Evolutionary conservation across 2,113 vertebrate genomes (phyloP).

Genomic region (Anhinga anhinga): DNA sequence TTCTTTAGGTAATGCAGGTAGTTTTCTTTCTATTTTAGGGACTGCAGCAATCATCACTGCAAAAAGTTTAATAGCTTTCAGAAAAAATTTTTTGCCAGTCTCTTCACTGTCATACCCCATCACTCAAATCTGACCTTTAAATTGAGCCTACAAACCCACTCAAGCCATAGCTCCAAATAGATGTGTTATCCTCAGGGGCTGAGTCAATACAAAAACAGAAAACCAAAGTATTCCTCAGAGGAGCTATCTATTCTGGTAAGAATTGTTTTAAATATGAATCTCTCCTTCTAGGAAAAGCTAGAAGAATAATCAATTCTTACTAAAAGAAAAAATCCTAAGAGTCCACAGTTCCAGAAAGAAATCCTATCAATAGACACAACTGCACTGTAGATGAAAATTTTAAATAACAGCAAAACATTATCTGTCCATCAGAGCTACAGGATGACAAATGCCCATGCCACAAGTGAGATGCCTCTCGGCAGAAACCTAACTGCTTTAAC

Average conservation of each 20-base stretch:
- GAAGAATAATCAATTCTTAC: not conserved
- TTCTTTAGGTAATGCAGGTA: not conserved
- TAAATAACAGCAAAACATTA: not conserved
- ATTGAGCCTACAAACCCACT: not conserved
- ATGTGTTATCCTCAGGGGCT: not conserved
- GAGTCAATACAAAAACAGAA: not conserved
- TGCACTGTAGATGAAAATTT: not conserved
- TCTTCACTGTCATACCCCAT: not conserved
- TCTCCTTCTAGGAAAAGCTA: conserved; percentile 1
- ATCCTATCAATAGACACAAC: not conserved
- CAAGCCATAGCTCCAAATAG: not conserved
- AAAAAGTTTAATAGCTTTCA: not conserved
- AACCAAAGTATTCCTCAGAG: not conserved
- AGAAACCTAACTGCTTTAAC: not conserved
- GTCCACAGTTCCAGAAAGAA: not conserved
- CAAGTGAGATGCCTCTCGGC: not conserved
- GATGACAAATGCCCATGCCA: not conserved
- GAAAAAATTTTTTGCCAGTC: not conserved
- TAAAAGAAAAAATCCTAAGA: not conserved
- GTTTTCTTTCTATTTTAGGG: not conserved
- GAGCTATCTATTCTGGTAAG: not conserved
- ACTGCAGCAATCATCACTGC: not conserved
- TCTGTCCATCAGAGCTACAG: not conserved
- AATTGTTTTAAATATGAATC: not conserved
- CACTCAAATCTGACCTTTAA: not conserved